Evolutionary conservation across 2,797 vertebrate genomes (phyloP).

Genomic region (Cygnus olor): DNA sequence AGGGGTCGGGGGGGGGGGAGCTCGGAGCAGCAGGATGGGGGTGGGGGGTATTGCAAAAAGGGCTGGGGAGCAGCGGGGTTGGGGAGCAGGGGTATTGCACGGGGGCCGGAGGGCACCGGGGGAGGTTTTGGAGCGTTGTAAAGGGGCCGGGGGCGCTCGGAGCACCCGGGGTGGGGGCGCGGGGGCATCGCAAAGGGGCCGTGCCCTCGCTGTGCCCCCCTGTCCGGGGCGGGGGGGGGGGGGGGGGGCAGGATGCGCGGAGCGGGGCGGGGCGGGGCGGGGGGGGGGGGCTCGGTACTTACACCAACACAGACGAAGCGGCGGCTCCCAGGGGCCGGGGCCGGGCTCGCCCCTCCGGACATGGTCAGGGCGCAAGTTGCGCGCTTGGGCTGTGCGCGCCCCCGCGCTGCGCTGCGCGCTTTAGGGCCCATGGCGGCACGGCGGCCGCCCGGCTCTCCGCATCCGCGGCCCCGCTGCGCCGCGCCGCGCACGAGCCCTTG

Average conservation of each 20-base stretch:
- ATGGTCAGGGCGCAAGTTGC: constrained; percentile 34
- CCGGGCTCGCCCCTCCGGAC: constrained; percentile 37
- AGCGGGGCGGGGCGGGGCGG: neutral
- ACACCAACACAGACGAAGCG: constrained; percentile 57
- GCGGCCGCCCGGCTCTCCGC: neutral
- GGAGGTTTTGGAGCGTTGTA: fast-evolving
- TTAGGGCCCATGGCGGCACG: constrained; percentile 7
- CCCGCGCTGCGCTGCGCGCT: neutral
- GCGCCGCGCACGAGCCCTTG: neutral
- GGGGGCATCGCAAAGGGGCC: neutral
- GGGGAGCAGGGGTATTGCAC: too few species aligned
- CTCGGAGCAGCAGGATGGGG: fast-evolving
- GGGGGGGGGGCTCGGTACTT: neutral
- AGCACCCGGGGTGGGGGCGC: neutral
- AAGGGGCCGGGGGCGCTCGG: neutral
- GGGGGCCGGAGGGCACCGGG: neutral
- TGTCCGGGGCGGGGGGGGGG: neutral
- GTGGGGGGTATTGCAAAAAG: neutral
- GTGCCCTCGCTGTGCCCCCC: too few species aligned
- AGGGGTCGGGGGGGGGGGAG: neutral
- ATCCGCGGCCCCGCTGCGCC: constrained; percentile 30
- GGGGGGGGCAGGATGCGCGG: neutral
- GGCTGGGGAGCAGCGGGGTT: too few species aligned
- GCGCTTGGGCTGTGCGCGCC: neutral
- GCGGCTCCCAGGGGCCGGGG: constrained; percentile 56